phyloP scores from a whole-genome alignment of 2,888 invertebrate genomes.

The Vanessa cardui region DNA sequence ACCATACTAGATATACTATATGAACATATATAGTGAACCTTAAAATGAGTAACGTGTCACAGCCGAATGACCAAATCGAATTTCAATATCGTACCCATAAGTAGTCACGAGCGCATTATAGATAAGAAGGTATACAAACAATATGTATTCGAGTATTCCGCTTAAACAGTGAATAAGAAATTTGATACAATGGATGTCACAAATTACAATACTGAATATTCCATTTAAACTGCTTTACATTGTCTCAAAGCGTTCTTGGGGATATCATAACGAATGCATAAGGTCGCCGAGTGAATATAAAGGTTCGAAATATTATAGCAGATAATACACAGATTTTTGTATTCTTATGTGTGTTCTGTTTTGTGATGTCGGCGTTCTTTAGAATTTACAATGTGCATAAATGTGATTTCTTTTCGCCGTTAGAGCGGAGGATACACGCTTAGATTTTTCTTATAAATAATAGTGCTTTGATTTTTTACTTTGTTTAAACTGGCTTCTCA shows the following conservation, averaged over 20 bases:
- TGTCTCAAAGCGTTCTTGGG: conserved; percentile 70
- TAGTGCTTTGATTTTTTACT: too few species aligned
- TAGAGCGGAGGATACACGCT: too few species aligned
- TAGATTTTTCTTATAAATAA: too few species aligned
- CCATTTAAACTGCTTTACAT: conserved; percentile 74
- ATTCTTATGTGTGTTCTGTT: too few species aligned
- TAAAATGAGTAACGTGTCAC: too few species aligned
- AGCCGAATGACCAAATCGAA: too few species aligned
- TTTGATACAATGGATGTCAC: conserved; percentile 68
- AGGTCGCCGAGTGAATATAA: conserved; percentile 51
- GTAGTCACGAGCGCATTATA: conserved; percentile 25
- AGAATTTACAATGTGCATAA: too few species aligned
- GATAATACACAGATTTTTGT: conserved; percentile 24
- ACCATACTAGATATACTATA: too few species aligned
- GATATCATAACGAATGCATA: conserved; percentile 73
- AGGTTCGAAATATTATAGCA: conserved; percentile 24
- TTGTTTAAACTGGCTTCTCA: too few species aligned
- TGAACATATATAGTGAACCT: too few species aligned
- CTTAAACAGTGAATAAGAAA: conserved; percentile 72
- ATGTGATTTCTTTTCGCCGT: too few species aligned
- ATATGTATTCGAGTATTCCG: conserved; percentile 55
- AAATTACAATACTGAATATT: conserved; percentile 74
- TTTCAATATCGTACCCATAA: not conserved
- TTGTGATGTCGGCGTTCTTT: too few species aligned
- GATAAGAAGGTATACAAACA: conserved; percentile 50